Evolutionary conservation across 2,113 vertebrate species (phyloP).

Genomic region (Alethe castanea): DNA sequence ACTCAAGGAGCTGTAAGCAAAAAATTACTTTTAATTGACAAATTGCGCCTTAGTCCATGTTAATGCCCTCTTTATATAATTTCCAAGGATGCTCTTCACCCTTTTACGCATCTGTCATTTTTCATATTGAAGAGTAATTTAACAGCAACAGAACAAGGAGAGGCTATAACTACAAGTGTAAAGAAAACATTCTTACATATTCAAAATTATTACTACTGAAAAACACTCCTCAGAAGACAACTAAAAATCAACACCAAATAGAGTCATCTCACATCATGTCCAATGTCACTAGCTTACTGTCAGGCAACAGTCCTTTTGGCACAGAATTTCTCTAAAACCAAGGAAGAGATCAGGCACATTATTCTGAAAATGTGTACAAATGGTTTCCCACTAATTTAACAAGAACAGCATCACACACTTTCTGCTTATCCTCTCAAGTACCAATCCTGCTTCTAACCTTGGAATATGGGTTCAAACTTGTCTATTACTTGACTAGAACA

Average conservation of each 20-base stretch:
- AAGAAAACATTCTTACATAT: neutral
- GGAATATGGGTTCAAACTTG: neutral
- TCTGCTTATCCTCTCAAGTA: neutral
- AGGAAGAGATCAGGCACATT: neutral
- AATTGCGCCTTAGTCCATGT: neutral
- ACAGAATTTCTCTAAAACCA: neutral
- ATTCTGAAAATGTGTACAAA: neutral
- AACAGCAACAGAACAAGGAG: neutral
- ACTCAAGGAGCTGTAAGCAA: neutral
- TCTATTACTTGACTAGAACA: neutral
- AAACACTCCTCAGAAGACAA: neutral
- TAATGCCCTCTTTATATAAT: neutral
- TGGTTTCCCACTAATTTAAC: neutral
- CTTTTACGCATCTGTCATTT: neutral
- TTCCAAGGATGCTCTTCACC: neutral
- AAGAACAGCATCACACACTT: neutral
- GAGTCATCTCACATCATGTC: rapidly evolving
- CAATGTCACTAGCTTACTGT: rapidly evolving
- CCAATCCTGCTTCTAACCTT: neutral
- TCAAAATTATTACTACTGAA: neutral
- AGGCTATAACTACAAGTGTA: neutral
- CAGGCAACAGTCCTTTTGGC: neutral
- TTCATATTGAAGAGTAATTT: neutral
- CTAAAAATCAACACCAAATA: neutral
- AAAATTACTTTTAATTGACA: neutral